Conservation (phyloP, 2,113 vertebrate species). For the Irena cyanogastra region DNA sequence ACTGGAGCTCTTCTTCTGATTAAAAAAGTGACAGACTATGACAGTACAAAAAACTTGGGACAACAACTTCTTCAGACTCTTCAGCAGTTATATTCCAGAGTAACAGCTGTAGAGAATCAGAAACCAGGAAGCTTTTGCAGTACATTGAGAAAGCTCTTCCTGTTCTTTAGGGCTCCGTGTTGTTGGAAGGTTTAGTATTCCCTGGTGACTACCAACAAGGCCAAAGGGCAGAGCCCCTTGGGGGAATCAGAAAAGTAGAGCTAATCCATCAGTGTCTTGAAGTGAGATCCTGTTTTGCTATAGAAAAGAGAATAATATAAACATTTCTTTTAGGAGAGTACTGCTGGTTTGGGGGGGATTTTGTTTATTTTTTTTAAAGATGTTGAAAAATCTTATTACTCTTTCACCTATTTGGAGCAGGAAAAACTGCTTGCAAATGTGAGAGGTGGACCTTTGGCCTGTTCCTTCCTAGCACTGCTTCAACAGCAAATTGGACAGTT, state of each 20-base stretch:
- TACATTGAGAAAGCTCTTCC: not conserved
- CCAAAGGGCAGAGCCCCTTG: not conserved
- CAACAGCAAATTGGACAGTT: not conserved
- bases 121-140: not conserved
- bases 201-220: not conserved
- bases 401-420: not conserved
- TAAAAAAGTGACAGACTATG: not conserved
- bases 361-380: not conserved
- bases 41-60: not conserved
- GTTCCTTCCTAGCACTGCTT: not conserved
- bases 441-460: not conserved
- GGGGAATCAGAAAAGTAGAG: not conserved
- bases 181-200: not conserved
- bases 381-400: not conserved
- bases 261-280: not conserved
- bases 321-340: not conserved
- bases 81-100: not conserved
- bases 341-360: not conserved
- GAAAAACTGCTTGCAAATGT: not conserved
- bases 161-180: not conserved
- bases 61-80: not conserved
- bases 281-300: not conserved
- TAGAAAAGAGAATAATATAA: not conserved
- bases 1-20: not conserved
- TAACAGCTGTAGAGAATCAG: not conserved